Conservation (phyloP, 1,140 invertebrate genomes). For the Drosophila tropicalis region DNA sequence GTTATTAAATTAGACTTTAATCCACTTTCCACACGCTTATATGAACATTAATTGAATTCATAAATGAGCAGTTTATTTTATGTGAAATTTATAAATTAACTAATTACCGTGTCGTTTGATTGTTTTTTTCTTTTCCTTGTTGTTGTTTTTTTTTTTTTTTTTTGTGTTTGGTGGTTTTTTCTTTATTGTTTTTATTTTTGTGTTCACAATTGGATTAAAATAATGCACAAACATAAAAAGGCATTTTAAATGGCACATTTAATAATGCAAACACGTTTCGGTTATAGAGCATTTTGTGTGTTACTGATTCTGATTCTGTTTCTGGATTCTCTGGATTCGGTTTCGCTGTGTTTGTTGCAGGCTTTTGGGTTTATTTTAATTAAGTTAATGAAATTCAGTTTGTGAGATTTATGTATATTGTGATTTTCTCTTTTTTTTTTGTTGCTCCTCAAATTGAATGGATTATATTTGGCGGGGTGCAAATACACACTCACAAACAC, state of each 20-base stretch:
- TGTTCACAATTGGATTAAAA: conserved; percentile 71
- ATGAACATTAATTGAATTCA: conserved; percentile 75
- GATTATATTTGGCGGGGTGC: not conserved
- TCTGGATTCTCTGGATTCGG: not conserved
- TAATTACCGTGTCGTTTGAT: conserved; percentile 70
- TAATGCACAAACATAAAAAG: conserved; percentile 60
- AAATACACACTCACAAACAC: no score
- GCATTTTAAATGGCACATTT: conserved; percentile 67
- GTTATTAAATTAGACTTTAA: conserved; percentile 79
- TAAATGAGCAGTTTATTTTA: conserved; percentile 77
- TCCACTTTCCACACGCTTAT: conserved; percentile 65
- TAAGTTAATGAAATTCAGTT: conserved; percentile 71
- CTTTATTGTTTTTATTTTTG: conserved; percentile 17
- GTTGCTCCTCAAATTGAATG: not conserved
- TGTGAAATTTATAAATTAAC: conserved; percentile 77
- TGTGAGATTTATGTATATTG: conserved; percentile 22
- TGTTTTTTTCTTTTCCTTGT: conserved; percentile 39
- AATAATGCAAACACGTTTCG: conserved; percentile 53
- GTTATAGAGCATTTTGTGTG: conserved; percentile 48
- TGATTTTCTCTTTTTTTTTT: not conserved
- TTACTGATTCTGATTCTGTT: not conserved
- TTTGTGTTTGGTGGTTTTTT: not conserved
- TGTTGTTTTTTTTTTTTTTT: conserved; percentile 19
- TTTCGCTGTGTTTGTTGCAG: not conserved
- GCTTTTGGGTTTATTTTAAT: conserved; percentile 71